phyloP scores from a whole-genome alignment of 37 sponge, comb jelly and placozoan genomes.

The Cliona cf. orientalis region DNA sequence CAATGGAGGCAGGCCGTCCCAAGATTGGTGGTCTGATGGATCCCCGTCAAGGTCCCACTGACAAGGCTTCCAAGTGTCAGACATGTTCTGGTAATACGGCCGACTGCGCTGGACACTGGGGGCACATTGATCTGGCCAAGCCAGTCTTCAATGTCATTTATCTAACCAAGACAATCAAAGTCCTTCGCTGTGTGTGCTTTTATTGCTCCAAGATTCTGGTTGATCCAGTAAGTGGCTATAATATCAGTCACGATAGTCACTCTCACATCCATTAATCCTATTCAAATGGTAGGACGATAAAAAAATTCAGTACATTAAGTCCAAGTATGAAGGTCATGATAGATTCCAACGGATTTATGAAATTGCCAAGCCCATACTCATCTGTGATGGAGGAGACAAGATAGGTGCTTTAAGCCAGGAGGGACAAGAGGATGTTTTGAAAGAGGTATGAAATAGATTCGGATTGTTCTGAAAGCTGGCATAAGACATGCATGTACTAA shows the following conservation, averaged over 20 bases:
- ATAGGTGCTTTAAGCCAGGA: constrained; percentile 50
- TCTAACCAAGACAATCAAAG: constrained; percentile 83
- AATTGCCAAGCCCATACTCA: constrained; percentile 73
- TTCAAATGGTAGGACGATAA: constrained; percentile 70
- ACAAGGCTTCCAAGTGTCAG: constrained; percentile 88
- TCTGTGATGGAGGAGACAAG: constrained; percentile 82
- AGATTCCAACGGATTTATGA: constrained; percentile 91
- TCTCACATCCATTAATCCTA: neutral
- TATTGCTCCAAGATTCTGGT: constrained; percentile 94
- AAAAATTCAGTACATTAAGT: constrained; percentile 85
- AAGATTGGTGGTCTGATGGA: constrained; percentile 97
- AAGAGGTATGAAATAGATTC: no score
- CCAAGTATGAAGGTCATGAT: constrained; percentile 50
- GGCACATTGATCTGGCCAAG: constrained; percentile 98
- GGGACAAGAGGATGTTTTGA: neutral
- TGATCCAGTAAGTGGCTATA: constrained; percentile 79
- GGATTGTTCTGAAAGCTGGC: no score
- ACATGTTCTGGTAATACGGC: constrained; percentile 99
- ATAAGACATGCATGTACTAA: no score
- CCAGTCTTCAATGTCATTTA: constrained; percentile 97
- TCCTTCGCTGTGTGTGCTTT: constrained; percentile 97
- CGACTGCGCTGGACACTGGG: constrained; percentile 98
- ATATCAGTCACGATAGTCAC: neutral
- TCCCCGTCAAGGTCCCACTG: constrained; percentile 96
- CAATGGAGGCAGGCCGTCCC: constrained; percentile 96